Conservation (phyloP, 2,888 invertebrate genomes). For the Philereme transversata region DNA sequence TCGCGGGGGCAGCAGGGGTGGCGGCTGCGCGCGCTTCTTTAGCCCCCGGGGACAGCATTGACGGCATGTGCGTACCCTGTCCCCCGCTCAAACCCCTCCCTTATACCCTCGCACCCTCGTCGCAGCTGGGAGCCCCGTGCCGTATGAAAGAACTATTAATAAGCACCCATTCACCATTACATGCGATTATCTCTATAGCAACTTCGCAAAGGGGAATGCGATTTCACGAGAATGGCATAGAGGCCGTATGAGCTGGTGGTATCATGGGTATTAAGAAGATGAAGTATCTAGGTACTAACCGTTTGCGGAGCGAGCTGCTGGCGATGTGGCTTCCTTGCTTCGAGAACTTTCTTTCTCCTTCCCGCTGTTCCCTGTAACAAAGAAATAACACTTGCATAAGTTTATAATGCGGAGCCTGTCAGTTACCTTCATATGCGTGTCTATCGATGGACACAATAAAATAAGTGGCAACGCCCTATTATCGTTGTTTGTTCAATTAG, state of each 20-base stretch:
- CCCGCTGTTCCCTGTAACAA: slow-evolving; percentile 87
- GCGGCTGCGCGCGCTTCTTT: slow-evolving; percentile 52
- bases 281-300: slow-evolving; percentile 70
- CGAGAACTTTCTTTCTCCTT: slow-evolving; percentile 87
- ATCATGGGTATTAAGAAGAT: slow-evolving; percentile 5
- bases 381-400: background rate
- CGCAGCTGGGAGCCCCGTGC: slow-evolving; percentile 46
- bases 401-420: too few relatives aligned
- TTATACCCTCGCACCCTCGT: slow-evolving; percentile 41
- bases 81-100: slow-evolving; percentile 40
- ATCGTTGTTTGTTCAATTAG: too few relatives aligned
- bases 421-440: too few relatives aligned
- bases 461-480: too few relatives aligned
- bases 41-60: slow-evolving; percentile 62
- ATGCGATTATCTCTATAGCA: slow-evolving; percentile 63
- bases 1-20: slow-evolving; percentile 44
- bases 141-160: slow-evolving; percentile 65
- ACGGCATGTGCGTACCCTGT: slow-evolving; percentile 56
- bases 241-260: background rate
- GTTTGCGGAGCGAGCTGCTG: slow-evolving; percentile 87
- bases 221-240: slow-evolving; percentile 17
- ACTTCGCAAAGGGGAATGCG: slow-evolving; percentile 43
- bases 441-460: too few relatives aligned
- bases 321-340: slow-evolving; percentile 88
- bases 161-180: slow-evolving; percentile 70